Evolutionary conservation across 1,140 invertebrate species (phyloP), one percentile per base, ranked within the genome.

Genomic region (Calycopis cecrops): DNA sequence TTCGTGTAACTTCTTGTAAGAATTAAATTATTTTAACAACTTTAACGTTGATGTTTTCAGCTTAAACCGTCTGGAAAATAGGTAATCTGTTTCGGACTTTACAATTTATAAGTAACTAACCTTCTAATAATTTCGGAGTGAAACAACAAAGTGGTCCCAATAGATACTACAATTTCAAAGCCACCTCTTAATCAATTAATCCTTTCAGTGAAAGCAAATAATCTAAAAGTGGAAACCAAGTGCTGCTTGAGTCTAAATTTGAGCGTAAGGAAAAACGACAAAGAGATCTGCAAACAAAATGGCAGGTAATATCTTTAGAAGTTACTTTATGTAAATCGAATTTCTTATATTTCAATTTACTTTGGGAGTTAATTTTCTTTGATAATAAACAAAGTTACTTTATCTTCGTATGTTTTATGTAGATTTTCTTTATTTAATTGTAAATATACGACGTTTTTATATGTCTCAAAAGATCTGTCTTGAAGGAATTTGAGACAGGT

Each of bases 211-310:
- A 44, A 44, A 44, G 40, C 40, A 44, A 44, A 44, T 44, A 44
- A 44, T 44, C 12, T 44, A 16, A 44, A 44, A 44, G 40, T 44
- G 40, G 40, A 18, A 44, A 16, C 40, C 17, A 44, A 44, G 40
- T 44, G 40, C 12, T 17, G 40, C 40, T 44, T 9, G 16, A 44
- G 17, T 2, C 14, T 16, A 44, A 44, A 44, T 44, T 44, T 44
- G 16, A 44, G 9, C 40, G 40, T 12, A 9, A 44, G 40, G 40
- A 16, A 44, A 44, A 44, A 44, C 16, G 40, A 17, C 40, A 9
- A 14, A 44, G 40, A 9, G 14, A 44, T 48, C 47, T 48, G 28
- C 49, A 57, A 57, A 47, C 52, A 57, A 50, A 57, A 57, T 52
- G 16, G 48, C 51, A 57, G 21, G 21, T 28, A 28, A 28, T 28